Percentiles rank a stretch among this genome's conserved stretches.
phyloP scores from a whole-genome alignment of 1,140 invertebrate genomes.

The Pogonus chalceus region DNA sequence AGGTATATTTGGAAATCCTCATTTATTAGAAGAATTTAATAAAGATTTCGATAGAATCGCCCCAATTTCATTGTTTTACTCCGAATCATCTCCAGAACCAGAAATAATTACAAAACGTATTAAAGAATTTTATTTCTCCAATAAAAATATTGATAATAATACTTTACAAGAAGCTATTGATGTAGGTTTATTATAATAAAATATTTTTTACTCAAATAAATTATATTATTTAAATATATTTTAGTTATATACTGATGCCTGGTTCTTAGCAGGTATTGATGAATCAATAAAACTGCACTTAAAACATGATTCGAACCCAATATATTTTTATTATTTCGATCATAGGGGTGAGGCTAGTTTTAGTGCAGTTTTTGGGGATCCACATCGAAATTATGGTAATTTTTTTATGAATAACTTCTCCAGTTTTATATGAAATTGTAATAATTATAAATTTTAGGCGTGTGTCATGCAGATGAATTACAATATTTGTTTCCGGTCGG shows the following conservation, averaged over 20 bases:
- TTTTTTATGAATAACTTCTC: too few relatives aligned
- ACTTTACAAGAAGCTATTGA: constrained; percentile 41
- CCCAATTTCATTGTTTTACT: constrained; percentile 49
- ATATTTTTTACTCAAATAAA: constrained; percentile 6
- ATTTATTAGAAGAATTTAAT: constrained; percentile 43
- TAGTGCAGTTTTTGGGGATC: constrained; percentile 54
- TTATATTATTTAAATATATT: constrained; percentile 19
- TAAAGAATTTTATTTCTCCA: constrained; percentile 48
- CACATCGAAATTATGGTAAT: constrained; percentile 46
- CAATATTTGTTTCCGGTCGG: constrained; percentile 61
- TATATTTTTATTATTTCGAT: constrained; percentile 56
- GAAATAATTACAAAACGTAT: constrained; percentile 43
- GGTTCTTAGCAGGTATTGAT: constrained; percentile 49
- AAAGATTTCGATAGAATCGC: constrained; percentile 44
- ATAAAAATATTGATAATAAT: constrained; percentile 36
- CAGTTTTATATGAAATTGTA: too few relatives aligned
- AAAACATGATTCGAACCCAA: constrained; percentile 36
- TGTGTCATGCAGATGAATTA: constrained; percentile 62
- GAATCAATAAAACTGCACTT: constrained; percentile 44
- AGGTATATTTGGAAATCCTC: constrained; percentile 30
- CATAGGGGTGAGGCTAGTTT: constrained; percentile 57
- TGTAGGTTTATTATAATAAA: constrained; percentile 33
- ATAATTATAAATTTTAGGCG: too few relatives aligned
- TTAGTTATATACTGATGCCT: constrained; percentile 58
- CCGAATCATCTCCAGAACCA: constrained; percentile 40